These are phyloP conservation scores for Lepidurus couesii DNA, from an alignment of 1,140 invertebrate species.

Conservation along the genomic window DNA sequence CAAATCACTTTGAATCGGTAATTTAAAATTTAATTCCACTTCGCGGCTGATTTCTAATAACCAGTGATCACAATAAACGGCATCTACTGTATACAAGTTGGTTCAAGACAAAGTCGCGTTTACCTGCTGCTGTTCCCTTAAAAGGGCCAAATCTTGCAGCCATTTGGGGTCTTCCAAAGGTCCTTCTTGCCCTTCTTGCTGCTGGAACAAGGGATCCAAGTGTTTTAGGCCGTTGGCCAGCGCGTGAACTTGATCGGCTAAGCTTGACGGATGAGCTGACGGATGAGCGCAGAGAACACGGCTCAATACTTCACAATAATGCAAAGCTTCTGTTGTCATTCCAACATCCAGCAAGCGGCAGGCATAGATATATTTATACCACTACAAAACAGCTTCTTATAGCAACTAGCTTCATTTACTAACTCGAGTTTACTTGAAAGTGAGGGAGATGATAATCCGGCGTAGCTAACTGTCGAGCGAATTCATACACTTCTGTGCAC, in stretches of 20 bases:
- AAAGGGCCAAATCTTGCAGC: conserved; percentile 43
- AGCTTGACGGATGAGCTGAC: conserved; percentile 50
- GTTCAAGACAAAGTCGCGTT: background rate
- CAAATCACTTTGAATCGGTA: too few relatives aligned
- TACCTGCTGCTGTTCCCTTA: background rate
- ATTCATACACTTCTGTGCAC: conserved; percentile 92
- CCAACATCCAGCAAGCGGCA: conserved; percentile 71
- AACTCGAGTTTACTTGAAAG: conserved; percentile 48
- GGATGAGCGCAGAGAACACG: conserved; percentile 55
- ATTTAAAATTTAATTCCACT: too few relatives aligned
- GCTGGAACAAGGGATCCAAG: conserved; percentile 59
- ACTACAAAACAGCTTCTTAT: conserved; percentile 31
- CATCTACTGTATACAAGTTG: too few relatives aligned
- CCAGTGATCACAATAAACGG: too few relatives aligned
- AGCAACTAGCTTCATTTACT: conserved; percentile 26
- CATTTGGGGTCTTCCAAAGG: conserved; percentile 46
- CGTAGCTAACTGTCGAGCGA: conserved; percentile 73
- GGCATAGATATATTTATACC: conserved; percentile 55
- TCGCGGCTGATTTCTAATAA: too few relatives aligned
- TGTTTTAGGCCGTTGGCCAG: conserved; percentile 69
- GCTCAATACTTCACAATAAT: conserved; percentile 75
- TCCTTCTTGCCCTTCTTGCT: conserved; percentile 44
- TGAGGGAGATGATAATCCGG: conserved; percentile 64
- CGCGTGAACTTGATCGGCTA: conserved; percentile 59
- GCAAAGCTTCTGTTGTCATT: conserved; percentile 64